Evolutionary conservation across 37 sponge, comb jelly and placozoan species (phyloP).

Genomic region (Oopsacas minuta): DNA sequence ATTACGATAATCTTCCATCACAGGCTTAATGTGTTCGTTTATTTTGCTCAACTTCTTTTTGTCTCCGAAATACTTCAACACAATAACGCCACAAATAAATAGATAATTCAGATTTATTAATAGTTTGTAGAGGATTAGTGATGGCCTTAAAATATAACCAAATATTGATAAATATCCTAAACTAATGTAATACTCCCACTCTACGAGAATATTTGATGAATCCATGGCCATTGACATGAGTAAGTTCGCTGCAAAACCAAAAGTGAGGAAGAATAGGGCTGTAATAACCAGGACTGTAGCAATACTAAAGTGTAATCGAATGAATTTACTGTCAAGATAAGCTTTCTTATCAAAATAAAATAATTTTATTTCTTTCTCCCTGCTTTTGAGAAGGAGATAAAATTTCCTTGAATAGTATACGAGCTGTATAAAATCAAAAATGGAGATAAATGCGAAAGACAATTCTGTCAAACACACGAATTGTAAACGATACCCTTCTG

Average conservation of each 20-base stretch:
- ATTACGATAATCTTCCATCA: too few species aligned
- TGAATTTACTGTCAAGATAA: not conserved
- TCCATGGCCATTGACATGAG: too few species aligned
- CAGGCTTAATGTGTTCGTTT: not conserved
- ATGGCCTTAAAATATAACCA: not conserved
- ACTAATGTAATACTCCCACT: not conserved
- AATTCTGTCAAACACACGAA: not conserved
- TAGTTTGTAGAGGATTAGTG: not conserved
- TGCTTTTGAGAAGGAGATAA: not conserved
- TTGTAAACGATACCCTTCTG: not conserved
- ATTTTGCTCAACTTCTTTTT: not conserved
- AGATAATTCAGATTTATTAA: not conserved
- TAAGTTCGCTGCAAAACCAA: too few species aligned
- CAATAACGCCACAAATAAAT: not conserved
- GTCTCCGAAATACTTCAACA: not conserved
- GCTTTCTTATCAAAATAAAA: not conserved
- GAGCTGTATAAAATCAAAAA: too few species aligned
- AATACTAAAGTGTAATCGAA: not conserved
- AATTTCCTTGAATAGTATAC: too few species aligned
- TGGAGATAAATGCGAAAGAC: not conserved
- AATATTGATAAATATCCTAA: not conserved
- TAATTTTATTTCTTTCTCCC: not conserved
- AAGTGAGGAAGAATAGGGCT: too few species aligned
- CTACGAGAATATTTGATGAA: not conserved
- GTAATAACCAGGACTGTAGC: not conserved